Evolutionary conservation across 1,140 invertebrate genomes (phyloP), one percentile per base, ranked within the genome.

Genomic region (Eufriesea mexicana): DNA sequence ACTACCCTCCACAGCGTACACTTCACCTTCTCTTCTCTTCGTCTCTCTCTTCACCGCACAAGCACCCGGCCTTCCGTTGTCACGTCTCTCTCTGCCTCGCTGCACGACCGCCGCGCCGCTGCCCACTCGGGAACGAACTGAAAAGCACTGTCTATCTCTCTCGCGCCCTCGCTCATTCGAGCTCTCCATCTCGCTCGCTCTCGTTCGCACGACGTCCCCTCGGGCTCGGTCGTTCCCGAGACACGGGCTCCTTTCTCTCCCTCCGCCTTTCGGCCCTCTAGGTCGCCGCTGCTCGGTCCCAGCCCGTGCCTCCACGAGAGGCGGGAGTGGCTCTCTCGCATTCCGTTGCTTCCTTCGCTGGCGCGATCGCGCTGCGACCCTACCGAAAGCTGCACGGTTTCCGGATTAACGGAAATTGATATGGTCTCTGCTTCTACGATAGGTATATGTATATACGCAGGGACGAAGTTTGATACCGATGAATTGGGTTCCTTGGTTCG

Each of bases 271-370:
- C 68, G 47, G 54, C 64, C 35, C 28, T 68, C 74, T 61, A 25
- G 55, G 25, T 86, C 66, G 55, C 79, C 83, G 67, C 75, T 71
- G 66, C 78, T 82, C 83, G 64, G 25, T 57, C 6, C 10, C 82
- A 71, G 76, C 79, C 49, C 81, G 87, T 79, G 83, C 77, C 74
- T 73, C 79, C 77, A 67, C 84, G 79, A 83, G 84, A 77, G 75
- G 87, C 89, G 90, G 89, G 90, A 90, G 90, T 87, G 90, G 90
- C 89, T 89, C 83, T 79, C 81, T 87, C 81, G 81, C 90, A 90
- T 90, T 91, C 90, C 88, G 66, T 73, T 84, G 86, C 84, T 86
- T 85, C 79, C 86, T 86, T 83, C 79, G 28, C 68, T 55, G 59
- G 59, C 35, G 64, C 72, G 85, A 82, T 76, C 66, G 83, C 61